These are phyloP conservation scores for Hephaestus fuliginosus DNA, from an alignment of 2,797 vertebrate genomes.

Conservation along the genomic window DNA sequence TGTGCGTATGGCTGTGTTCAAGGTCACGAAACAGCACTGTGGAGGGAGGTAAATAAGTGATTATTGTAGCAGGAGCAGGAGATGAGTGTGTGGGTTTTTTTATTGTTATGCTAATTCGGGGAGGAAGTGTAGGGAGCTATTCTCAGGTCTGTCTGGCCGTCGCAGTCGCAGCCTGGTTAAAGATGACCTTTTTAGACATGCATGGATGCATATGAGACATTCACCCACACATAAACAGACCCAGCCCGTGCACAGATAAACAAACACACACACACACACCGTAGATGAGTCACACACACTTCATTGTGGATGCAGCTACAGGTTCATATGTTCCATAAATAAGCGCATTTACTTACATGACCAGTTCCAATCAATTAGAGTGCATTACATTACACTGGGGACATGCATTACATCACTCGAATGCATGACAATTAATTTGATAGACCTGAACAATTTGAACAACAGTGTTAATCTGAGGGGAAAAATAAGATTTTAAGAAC, in stretches of 20 bases:
- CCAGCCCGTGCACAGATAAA: constrained; percentile 14
- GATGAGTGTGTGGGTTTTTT: constrained; percentile 63
- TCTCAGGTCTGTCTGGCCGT: constrained; percentile 44
- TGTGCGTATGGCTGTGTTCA: constrained; percentile 56
- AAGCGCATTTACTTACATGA: not conserved
- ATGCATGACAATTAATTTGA: not conserved
- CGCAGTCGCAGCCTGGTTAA: constrained; percentile 50
- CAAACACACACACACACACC: constrained; percentile 4
- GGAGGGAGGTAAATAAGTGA: constrained; percentile 75
- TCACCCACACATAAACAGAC: constrained; percentile 40
- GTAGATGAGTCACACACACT: not conserved
- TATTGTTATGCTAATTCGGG: constrained; percentile 75
- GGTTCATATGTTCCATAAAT: not conserved
- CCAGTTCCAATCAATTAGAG: constrained; percentile 6
- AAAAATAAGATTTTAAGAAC: not conserved
- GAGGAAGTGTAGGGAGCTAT: constrained; percentile 40
- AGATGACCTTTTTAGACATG: constrained; percentile 81
- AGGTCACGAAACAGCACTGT: constrained; percentile 69
- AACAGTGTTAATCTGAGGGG: too few species aligned
- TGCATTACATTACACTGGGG: not conserved
- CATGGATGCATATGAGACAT: constrained; percentile 70
- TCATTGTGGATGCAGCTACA: constrained; percentile 11
- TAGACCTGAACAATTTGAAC: too few species aligned
- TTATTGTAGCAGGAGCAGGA: constrained; percentile 58
- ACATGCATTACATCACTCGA: not conserved